These are phyloP conservation scores for Empidonax traillii DNA, from an alignment of 2,113 vertebrate species.

Conservation along the genomic window DNA sequence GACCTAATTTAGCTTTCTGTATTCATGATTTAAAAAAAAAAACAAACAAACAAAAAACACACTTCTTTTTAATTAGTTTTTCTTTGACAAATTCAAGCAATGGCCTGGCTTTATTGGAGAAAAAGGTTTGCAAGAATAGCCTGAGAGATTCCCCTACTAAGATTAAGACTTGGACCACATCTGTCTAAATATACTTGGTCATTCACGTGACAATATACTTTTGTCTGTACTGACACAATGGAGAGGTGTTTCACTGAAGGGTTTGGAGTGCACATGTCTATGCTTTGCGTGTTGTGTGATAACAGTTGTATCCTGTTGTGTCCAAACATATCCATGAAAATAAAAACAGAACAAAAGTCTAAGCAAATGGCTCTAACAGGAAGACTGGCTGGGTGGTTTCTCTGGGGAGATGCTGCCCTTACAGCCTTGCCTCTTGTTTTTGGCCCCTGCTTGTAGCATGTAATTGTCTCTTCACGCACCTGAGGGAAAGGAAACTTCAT, in stretches of 20 bases:
- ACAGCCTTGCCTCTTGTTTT: neutral
- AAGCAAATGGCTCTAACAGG: neutral
- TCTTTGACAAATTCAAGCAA: neutral
- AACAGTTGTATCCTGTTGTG: neutral
- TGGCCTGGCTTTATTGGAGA: neutral
- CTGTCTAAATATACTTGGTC: neutral
- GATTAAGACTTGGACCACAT: neutral
- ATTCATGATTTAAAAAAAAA: neutral
- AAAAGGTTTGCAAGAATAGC: neutral
- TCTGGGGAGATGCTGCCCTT: neutral
- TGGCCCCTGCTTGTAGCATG: neutral
- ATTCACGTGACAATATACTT: neutral
- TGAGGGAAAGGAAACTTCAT: neutral
- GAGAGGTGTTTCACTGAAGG: neutral
- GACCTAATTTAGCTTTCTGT: neutral
- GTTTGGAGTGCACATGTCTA: neutral
- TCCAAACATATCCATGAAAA: neutral
- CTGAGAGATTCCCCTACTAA: neutral
- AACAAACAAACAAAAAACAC: no score
- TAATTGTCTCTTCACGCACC: neutral
- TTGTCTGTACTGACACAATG: neutral
- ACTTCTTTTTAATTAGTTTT: neutral
- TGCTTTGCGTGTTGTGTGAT: neutral
- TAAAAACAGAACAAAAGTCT: neutral
- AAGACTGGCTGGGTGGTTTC: neutral